Percentiles rank a stretch among this genome's conserved stretches.
Conservation (phyloP, 2,113 vertebrate genomes). For the Burhinus oedicnemus region DNA sequence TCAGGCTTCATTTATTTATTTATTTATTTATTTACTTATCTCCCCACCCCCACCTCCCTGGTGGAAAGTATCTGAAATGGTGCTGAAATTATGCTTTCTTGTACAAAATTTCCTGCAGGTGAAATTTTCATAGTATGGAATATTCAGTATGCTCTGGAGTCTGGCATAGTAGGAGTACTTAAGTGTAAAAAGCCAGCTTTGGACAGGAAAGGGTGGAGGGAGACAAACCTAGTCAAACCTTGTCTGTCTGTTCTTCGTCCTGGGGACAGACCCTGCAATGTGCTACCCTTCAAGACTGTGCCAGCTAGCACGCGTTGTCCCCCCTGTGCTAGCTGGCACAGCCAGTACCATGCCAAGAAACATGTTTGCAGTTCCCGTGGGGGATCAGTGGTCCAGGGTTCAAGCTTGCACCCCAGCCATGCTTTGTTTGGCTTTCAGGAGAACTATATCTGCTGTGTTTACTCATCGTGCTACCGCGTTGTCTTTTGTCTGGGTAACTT, state of each 20-base stretch:
- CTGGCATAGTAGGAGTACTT: background rate
- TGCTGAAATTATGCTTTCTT: background rate
- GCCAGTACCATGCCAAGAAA: background rate
- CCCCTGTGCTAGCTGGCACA: background rate
- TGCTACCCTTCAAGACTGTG: background rate
- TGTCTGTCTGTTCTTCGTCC: background rate
- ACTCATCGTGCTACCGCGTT: fast-evolving
- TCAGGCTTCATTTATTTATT: background rate
- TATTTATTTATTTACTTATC: background rate
- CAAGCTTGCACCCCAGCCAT: background rate
- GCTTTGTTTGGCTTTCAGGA: background rate
- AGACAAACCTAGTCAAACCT: background rate
- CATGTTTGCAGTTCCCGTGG: background rate
- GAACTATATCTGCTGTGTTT: background rate
- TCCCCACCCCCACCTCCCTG: fast-evolving
- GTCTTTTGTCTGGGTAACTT: background rate
- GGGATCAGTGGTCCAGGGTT: background rate
- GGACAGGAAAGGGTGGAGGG: background rate
- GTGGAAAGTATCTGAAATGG: background rate
- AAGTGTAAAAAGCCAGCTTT: background rate
- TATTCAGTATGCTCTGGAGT: background rate
- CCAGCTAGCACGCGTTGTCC: fast-evolving
- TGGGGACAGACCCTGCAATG: fast-evolving
- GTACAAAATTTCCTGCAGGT: background rate
- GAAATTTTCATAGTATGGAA: background rate